Evolutionary conservation across 2,888 invertebrate genomes (phyloP).

Genomic region (Drosophila nr. perissopoda): DNA sequence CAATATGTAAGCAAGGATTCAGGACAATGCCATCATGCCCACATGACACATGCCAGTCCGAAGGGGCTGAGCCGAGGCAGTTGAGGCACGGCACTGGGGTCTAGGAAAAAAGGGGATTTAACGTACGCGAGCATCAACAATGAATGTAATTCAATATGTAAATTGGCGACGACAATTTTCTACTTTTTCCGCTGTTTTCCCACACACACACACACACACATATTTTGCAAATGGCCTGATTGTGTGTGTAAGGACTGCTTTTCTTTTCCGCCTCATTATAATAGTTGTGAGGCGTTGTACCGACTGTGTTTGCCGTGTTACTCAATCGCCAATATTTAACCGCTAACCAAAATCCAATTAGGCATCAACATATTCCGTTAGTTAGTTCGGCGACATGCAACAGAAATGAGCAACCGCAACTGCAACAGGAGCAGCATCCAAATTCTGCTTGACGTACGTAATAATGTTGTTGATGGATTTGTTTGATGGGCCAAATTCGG

Average conservation of each 20-base stretch:
- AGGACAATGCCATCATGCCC: slow-evolving; percentile 38
- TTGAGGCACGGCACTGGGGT: background rate
- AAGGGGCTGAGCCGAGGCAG: background rate
- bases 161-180: slow-evolving; percentile 70
- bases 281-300: slow-evolving; percentile 15
- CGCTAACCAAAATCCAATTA: slow-evolving; percentile 61
- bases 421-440: slow-evolving; percentile 7
- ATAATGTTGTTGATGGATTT: slow-evolving; percentile 46
- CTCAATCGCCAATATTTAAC: slow-evolving; percentile 48
- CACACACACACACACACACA: slow-evolving; percentile 34
- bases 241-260: slow-evolving; percentile 4
- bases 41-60: slow-evolving; percentile 11
- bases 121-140: slow-evolving; percentile 70
- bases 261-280: slow-evolving; percentile 23
- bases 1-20: slow-evolving; percentile 52
- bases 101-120: slow-evolving; percentile 24
- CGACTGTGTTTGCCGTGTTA: background rate
- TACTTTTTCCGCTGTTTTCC: slow-evolving; percentile 58
- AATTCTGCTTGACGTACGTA: slow-evolving; percentile 45
- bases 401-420: slow-evolving; percentile 18
- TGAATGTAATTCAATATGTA: slow-evolving; percentile 80
- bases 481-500: background rate
- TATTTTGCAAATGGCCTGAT: background rate
- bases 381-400: slow-evolving; percentile 41
- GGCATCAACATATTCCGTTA: slow-evolving; percentile 55